phyloP scores from a whole-genome alignment of 2,113 vertebrate genomes.

The Nettapus auritus region DNA sequence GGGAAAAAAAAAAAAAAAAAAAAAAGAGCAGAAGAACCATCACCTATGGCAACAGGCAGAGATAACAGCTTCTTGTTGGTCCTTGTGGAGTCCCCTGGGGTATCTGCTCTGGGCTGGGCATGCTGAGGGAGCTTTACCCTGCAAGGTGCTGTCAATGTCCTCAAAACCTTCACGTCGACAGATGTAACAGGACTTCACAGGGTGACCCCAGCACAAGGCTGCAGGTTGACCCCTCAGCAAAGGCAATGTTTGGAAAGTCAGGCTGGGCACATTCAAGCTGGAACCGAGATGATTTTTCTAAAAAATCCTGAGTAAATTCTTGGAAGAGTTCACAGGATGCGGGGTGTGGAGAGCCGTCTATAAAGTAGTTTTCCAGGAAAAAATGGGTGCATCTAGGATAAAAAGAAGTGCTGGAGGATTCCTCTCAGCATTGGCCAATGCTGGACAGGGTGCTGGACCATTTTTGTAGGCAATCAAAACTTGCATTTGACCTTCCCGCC shows the following conservation, averaged over 20 bases:
- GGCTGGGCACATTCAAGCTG: background rate
- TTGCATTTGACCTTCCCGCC: no score
- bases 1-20: background rate
- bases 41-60: background rate
- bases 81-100: background rate
- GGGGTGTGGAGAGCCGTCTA: background rate
- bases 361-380: background rate
- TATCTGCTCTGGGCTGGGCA: background rate
- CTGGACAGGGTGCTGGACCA: no score
- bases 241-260: background rate
- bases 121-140: background rate
- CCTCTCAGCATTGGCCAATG: background rate
- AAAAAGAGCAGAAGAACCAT: background rate
- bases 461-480: no score
- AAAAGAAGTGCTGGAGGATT: background rate
- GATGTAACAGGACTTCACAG: background rate
- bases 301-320: fast-evolving
- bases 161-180: background rate
- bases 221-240: background rate
- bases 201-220: background rate
- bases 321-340: background rate
- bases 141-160: background rate
- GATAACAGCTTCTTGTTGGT: background rate
- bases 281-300: background rate
- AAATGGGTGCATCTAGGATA: background rate